phyloP scores from a whole-genome alignment of 2,888 invertebrate genomes.

The Campoplex nolae region DNA sequence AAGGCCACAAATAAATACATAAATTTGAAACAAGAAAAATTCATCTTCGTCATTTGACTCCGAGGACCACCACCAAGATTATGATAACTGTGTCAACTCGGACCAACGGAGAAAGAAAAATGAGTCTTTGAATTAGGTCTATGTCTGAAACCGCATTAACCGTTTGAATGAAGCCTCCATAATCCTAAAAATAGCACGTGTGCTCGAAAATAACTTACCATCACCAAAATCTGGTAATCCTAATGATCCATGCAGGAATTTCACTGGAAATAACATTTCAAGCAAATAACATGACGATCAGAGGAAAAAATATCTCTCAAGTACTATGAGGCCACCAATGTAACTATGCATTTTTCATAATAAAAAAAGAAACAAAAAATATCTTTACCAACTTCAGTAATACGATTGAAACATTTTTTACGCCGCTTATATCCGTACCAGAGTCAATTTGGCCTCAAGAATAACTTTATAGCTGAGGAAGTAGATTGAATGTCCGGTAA shows the following conservation, averaged over 20 bases:
- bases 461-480: slow-evolving; percentile 11
- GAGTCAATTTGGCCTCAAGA: not conserved
- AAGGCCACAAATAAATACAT: slow-evolving; percentile 9
- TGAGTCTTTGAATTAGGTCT: slow-evolving; percentile 6
- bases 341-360: not conserved
- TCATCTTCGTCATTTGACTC: slow-evolving; percentile 27
- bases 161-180: slow-evolving; percentile 51
- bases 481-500: slow-evolving; percentile 29
- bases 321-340: not conserved
- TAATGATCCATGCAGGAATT: slow-evolving; percentile 35
- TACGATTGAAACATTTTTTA: not conserved
- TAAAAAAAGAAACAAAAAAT: too few relatives aligned
- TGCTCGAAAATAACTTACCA: slow-evolving; percentile 16
- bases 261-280: slow-evolving; percentile 32
- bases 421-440: not conserved
- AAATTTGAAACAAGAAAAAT: not conserved
- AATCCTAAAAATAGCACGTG: slow-evolving; percentile 46
- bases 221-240: slow-evolving; percentile 33
- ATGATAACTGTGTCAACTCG: slow-evolving; percentile 73
- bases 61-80: slow-evolving; percentile 51
- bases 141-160: slow-evolving; percentile 25
- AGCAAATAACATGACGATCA: not conserved
- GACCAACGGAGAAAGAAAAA: slow-evolving; percentile 35
- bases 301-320: slow-evolving; percentile 16
- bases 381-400: not conserved